phyloP scores from a whole-genome alignment of 2,113 vertebrate genomes.

The Forbesichthys agassizii region DNA sequence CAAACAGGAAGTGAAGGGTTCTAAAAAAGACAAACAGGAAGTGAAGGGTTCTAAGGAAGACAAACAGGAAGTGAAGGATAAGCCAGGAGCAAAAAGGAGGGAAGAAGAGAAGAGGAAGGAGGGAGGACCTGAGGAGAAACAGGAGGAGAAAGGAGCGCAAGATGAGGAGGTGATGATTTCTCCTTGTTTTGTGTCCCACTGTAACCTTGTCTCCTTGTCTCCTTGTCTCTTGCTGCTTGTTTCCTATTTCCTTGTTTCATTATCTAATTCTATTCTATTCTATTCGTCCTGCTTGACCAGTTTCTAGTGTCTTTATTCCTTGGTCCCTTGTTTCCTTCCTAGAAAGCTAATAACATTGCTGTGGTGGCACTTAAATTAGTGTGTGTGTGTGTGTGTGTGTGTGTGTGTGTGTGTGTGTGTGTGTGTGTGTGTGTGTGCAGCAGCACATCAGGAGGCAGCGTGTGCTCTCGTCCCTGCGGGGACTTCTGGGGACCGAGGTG shows the following conservation, averaged over 20 bases:
- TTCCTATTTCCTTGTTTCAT: background rate
- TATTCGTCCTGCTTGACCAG: background rate
- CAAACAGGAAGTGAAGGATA: background rate
- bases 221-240: background rate
- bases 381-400: slow-evolving; percentile 17
- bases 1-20: too few species aligned
- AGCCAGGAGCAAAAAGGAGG: slow-evolving; percentile 6
- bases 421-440: slow-evolving; percentile 6
- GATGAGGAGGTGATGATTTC: slow-evolving; percentile 46
- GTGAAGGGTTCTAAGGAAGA: background rate
- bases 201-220: background rate
- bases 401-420: slow-evolving; percentile 21
- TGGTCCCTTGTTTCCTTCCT: too few species aligned
- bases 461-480: slow-evolving; percentile 56
- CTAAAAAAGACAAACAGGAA: background rate
- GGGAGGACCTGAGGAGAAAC: background rate
- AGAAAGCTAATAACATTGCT: background rate
- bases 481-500: slow-evolving; percentile 44
- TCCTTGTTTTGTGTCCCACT: background rate
- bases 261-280: background rate
- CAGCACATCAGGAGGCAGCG: slow-evolving; percentile 74
- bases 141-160: background rate
- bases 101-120: background rate
- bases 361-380: background rate
- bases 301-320: background rate